Base-by-base conservation (phyloP, 2,888 invertebrate species). In the Galerucella pusilla region DNA sequence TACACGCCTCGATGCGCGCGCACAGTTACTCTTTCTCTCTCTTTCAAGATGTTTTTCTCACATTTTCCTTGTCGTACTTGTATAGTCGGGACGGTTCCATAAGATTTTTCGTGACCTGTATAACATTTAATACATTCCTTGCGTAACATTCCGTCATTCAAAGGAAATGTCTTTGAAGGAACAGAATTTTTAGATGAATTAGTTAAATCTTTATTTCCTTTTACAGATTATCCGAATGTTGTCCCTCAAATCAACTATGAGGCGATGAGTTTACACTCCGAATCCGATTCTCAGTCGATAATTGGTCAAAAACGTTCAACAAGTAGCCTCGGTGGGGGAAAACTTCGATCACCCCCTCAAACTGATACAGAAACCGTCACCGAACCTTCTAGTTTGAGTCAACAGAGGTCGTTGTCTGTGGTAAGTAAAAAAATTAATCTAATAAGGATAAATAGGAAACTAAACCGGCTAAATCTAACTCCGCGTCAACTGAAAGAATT, bases 201-300 rank as follows among this genome's bases (percentile, higher is more conserved):
- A 2, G 28, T 4, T 20, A 49, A 20, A n/a, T 25, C 10, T 45
- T 11, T 3, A 20, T 67, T 35, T 69, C 4, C 28, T 28, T 49
- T 69, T 60, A 14, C 46, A 70, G 64, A 65, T n/a, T 45, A 63
- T n/a, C n/a, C 28, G n/a, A 28, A 20, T 67, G 11, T 42, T 42
- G n/a, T 54, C n/a, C 12, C 35, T 20, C 46, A 12, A 35, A 52
- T 54, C 72, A 46, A 68, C 66, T 69, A 81, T 81, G 81, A 78
- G 80, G 82, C 77, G 80, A 84, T 84, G 84, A 84, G 80, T 81
- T 81, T 82, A 73, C 46, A 64, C 28, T 70, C 77, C 20, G 63
- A 61, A 68, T 80, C 80, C 77, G 77, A 79, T 74, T 80, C 82
- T 68, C 80, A 78, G 68, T 81, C 82, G 79, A 80, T 81, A 74